Evolutionary conservation across 2,888 invertebrate genomes (phyloP).

Genomic region (Meganola albula): DNA sequence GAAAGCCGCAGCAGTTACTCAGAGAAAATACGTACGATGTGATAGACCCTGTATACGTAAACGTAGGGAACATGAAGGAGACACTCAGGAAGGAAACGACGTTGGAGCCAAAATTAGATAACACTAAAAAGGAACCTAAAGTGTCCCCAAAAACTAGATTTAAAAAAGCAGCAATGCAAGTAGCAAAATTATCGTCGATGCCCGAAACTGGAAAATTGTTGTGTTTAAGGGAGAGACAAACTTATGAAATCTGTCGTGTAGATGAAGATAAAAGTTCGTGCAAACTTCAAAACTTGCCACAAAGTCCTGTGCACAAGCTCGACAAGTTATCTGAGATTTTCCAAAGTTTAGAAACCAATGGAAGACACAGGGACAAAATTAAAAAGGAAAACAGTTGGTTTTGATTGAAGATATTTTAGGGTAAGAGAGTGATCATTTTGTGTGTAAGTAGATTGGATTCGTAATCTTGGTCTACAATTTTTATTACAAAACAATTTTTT

Average conservation of each 20-base stretch:
- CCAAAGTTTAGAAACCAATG: slow-evolving; percentile 60
- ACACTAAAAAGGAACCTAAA: slow-evolving; percentile 22
- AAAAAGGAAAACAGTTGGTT: slow-evolving; percentile 74
- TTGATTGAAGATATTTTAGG: slow-evolving; percentile 31
- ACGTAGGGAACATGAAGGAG: slow-evolving; percentile 37
- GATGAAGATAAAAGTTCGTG: slow-evolving; percentile 39
- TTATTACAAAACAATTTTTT: too few relatives aligned
- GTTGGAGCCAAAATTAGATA: background rate
- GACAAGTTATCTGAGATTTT: slow-evolving; percentile 66
- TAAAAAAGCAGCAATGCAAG: slow-evolving; percentile 62
- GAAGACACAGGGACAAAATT: slow-evolving; percentile 56
- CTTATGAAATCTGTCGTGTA: slow-evolving; percentile 37
- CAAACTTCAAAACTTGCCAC: slow-evolving; percentile 48
- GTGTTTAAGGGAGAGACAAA: slow-evolving; percentile 58
- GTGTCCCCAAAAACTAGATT: slow-evolving; percentile 62
- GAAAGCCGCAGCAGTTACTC: slow-evolving; percentile 54
- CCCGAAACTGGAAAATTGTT: slow-evolving; percentile 65
- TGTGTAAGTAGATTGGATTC: too few relatives aligned
- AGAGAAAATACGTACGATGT: slow-evolving; percentile 71
- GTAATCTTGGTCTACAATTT: too few relatives aligned
- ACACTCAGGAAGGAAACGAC: background rate
- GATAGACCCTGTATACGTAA: slow-evolving; percentile 58
- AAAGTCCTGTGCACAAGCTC: slow-evolving; percentile 53
- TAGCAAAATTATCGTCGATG: slow-evolving; percentile 55
- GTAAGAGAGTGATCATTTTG: slow-evolving; percentile 41